phyloP scores from a whole-genome alignment of 2,888 invertebrate species.

The Dorcus hopei region DNA sequence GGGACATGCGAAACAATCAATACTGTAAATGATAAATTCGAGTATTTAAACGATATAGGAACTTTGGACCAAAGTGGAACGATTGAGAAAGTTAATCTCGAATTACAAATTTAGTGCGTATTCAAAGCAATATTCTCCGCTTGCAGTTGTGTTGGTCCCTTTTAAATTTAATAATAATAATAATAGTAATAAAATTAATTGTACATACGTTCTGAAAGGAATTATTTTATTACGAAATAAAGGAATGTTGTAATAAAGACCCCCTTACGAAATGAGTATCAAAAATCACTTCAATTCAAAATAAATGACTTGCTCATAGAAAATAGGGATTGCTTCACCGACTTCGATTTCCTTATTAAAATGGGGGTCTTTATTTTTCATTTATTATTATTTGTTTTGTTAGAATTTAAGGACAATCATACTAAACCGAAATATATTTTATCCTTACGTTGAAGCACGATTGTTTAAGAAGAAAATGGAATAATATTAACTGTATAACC shows the following conservation, averaged over 20 bases:
- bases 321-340: too few relatives aligned
- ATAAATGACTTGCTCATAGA: too few relatives aligned
- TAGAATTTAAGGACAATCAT: conserved; percentile 19
- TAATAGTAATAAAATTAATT: conserved; percentile 17
- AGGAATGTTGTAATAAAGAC: conserved; percentile 10
- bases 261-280: conserved; percentile 6
- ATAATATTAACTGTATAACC: not conserved
- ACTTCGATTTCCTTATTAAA: not conserved
- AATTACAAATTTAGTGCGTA: conserved; percentile 41
- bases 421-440: conserved; percentile 1
- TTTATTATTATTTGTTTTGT: conserved; percentile 6
- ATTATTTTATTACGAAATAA: not conserved
- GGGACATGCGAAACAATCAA: conserved; percentile 16
- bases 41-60: conserved; percentile 34
- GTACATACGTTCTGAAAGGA: conserved; percentile 10
- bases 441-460: not conserved
- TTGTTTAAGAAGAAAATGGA: not conserved
- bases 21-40: conserved; percentile 41
- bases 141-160: conserved; percentile 46
- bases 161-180: conserved; percentile 35
- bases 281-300: too few relatives aligned
- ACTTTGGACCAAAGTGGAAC: conserved; percentile 47
- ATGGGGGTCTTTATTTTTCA: conserved; percentile 13
- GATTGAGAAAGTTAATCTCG: conserved; percentile 9
- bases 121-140: conserved; percentile 49